A percentile compares a stretch with the other conserved stretches of the same genome.
These are phyloP conservation scores for Emberiza fucata DNA, from an alignment of 2,113 vertebrate genomes.

Conservation along the genomic window DNA sequence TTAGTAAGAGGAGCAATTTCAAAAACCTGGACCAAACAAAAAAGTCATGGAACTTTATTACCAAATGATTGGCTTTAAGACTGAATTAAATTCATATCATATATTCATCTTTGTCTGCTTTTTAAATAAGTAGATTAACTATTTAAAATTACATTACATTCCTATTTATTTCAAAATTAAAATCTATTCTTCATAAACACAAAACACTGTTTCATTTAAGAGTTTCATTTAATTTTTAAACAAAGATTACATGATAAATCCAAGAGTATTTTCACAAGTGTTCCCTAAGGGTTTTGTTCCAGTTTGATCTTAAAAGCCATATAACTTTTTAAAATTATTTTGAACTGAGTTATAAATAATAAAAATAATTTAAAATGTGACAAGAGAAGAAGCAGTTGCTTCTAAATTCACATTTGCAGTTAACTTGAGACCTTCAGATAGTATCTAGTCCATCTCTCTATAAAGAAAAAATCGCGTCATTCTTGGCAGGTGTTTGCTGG, in stretches of 20 bases:
- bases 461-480: not conserved
- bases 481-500: not conserved
- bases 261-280: not conserved
- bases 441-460: not conserved
- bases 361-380: not conserved
- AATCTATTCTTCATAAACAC: not conserved
- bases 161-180: not conserved
- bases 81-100: not conserved
- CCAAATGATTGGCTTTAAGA: not conserved
- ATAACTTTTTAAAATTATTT: not conserved
- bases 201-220: not conserved
- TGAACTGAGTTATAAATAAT: not conserved
- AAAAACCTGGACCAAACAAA: not conserved
- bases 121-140: not conserved
- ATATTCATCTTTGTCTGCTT: not conserved
- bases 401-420: not conserved
- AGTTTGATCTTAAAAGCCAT: not conserved
- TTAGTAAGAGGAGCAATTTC: not conserved
- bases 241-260: not conserved
- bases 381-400: not conserved
- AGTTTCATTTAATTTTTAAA: not conserved
- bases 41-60: not conserved
- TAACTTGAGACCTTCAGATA: not conserved
- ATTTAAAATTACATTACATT: not conserved
- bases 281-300: not conserved